A percentile compares a stretch with the other conserved stretches of the same genome.
These are phyloP conservation scores for Danio choprae DNA, from an alignment of 2,797 vertebrate genomes.

Conservation along the genomic window DNA sequence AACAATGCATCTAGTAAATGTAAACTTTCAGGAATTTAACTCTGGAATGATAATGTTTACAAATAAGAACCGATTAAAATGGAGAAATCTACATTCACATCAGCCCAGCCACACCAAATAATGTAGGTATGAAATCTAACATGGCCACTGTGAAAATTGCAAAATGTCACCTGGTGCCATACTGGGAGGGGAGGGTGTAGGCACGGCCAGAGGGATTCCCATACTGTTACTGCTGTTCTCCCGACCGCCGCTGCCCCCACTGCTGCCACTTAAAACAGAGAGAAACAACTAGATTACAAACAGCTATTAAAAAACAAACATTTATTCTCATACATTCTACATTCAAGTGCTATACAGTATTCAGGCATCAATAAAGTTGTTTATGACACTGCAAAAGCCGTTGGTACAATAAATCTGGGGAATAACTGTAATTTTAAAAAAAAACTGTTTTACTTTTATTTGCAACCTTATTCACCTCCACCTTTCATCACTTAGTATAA, in stretches of 20 bases:
- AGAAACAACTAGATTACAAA: slow-evolving; percentile 15
- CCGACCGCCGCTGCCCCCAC: slow-evolving; percentile 94
- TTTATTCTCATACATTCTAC: neutral
- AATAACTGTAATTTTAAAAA: slow-evolving; percentile 7
- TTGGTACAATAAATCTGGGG: neutral
- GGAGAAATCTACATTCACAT: neutral
- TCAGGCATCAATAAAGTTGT: neutral
- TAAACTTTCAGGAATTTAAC: too few relatives aligned
- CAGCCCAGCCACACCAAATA: neutral
- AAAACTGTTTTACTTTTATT: neutral
- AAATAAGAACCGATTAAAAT: neutral
- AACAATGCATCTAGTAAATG: too few relatives aligned
- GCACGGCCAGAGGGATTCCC: slow-evolving; percentile 95
- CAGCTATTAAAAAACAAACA: neutral
- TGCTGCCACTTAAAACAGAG: slow-evolving; percentile 85
- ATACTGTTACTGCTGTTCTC: slow-evolving; percentile 93
- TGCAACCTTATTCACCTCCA: neutral
- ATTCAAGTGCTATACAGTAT: neutral
- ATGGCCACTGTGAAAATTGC: neutral
- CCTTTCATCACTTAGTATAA: neutral
- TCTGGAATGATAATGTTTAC: neutral
- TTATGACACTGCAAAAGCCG: neutral
- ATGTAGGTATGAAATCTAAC: neutral
- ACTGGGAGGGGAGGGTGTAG: slow-evolving; percentile 96
- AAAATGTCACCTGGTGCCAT: slow-evolving; percentile 86